phyloP scores from a whole-genome alignment of 2,888 invertebrate genomes.

The Cabera pusaria region DNA sequence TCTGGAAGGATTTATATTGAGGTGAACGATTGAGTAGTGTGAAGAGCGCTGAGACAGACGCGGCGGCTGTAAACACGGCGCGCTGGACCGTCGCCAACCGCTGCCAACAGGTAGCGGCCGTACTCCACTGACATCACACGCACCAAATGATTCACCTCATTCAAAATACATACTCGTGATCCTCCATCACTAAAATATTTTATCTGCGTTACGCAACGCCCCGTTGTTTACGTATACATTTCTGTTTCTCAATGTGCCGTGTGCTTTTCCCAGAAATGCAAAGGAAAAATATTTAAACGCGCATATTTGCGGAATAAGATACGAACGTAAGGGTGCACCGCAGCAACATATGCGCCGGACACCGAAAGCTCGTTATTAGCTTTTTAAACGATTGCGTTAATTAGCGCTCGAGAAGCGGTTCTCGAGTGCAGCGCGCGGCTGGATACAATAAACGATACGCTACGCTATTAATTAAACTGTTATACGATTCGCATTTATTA shows the following conservation, averaged over 20 bases:
- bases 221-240: conserved; percentile 33
- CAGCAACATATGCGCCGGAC: conserved; percentile 66
- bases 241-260: conserved; percentile 19
- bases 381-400: conserved; percentile 80
- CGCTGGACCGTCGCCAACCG: conserved; percentile 68
- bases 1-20: conserved; percentile 3
- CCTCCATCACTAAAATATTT: conserved; percentile 43
- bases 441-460: conserved; percentile 66
- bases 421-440: conserved; percentile 52
- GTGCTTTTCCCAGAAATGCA: conserved; percentile 24
- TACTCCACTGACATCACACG: conserved; percentile 62
- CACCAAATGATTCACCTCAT: conserved; percentile 67
- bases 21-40: conserved; percentile 25
- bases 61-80: conserved; percentile 54
- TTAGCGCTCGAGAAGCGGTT: conserved; percentile 65
- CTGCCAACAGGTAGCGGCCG: conserved; percentile 74
- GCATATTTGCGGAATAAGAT: conserved; percentile 32
- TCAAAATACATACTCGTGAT: conserved; percentile 53
- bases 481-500: conserved; percentile 36
- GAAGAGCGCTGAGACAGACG: conserved; percentile 38
- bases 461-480: conserved; percentile 65
- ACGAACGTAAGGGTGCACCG: conserved; percentile 33
- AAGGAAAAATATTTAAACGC: conserved; percentile 20
- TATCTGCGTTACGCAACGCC: conserved; percentile 35
- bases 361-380: conserved; percentile 70